Evolutionary conservation across 1,140 invertebrate genomes (phyloP).

Genomic region (Penaeus japonicus): DNA sequence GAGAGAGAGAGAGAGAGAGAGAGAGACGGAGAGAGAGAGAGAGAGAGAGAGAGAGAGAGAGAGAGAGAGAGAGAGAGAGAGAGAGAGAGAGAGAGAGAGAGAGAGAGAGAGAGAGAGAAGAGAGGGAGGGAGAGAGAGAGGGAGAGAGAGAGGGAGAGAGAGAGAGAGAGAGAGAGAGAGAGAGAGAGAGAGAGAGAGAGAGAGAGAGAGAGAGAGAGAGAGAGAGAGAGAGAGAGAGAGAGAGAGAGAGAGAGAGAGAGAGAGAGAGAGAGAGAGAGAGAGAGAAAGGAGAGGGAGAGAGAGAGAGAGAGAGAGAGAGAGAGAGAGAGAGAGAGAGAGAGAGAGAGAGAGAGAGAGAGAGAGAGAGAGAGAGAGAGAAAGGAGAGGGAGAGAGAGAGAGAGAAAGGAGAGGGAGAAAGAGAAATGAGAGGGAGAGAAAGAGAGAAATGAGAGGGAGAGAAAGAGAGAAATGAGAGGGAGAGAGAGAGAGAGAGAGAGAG

Average conservation of each 20-base stretch:
- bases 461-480: neutral
- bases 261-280: neutral
- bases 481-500: neutral
- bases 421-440: neutral
- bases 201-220: neutral
- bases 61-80: neutral
- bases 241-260: too few species aligned
- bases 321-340: neutral
- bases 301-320: neutral
- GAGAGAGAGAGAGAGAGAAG: neutral
- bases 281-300: too few species aligned
- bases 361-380: neutral
- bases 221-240: too few species aligned
- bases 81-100: neutral
- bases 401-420: neutral
- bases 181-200: too few species aligned
- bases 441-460: neutral
- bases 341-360: too few species aligned
- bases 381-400: neutral
- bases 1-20: neutral
- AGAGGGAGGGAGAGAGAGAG: neutral
- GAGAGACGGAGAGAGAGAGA: constrained; percentile 24
- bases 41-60: neutral
- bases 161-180: too few species aligned
- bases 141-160: neutral